Evolutionary conservation across 2,888 invertebrate species (phyloP).

Genomic region (Nephrotoma flavescens): DNA sequence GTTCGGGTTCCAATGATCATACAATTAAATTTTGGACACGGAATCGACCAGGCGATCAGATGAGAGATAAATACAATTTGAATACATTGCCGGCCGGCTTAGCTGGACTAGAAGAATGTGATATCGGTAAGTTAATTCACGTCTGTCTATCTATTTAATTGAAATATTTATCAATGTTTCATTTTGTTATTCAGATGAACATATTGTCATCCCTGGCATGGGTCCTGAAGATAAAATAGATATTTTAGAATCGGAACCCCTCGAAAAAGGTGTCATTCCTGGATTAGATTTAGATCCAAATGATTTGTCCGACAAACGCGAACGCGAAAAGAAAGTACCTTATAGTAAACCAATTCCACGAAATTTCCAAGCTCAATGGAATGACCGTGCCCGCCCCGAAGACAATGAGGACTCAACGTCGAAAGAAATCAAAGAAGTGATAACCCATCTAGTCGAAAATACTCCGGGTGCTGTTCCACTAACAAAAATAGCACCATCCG

Average conservation of each 20-base stretch:
- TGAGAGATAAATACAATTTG: slow-evolving; percentile 95
- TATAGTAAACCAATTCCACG: slow-evolving; percentile 93
- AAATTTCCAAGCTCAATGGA: slow-evolving; percentile 96
- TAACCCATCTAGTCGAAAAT: slow-evolving; percentile 55
- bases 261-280: slow-evolving; percentile 51
- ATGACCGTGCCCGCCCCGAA: slow-evolving; percentile 51
- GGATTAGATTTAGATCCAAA: slow-evolving; percentile 67
- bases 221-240: slow-evolving; percentile 93
- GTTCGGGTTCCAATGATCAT: slow-evolving; percentile 99
- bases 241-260: slow-evolving; percentile 46
- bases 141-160: too few species aligned
- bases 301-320: slow-evolving; percentile 51
- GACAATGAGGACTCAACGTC: slow-evolving; percentile 33
- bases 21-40: slow-evolving; percentile 99
- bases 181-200: slow-evolving; percentile 42
- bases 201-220: slow-evolving; percentile 85
- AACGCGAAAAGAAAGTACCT: slow-evolving; percentile 68
- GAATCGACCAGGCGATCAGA: slow-evolving; percentile 94
- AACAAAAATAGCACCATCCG: slow-evolving; percentile 61
- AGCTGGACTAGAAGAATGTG: slow-evolving; percentile 54
- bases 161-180: neutral
- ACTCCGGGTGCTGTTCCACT: slow-evolving; percentile 66
- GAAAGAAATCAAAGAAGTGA: slow-evolving; percentile 45
- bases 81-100: slow-evolving; percentile 78
- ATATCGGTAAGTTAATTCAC: slow-evolving; percentile 36